Evolutionary conservation across 2,888 invertebrate genomes (phyloP).

Genomic region (Patella ulyssiponensis): DNA sequence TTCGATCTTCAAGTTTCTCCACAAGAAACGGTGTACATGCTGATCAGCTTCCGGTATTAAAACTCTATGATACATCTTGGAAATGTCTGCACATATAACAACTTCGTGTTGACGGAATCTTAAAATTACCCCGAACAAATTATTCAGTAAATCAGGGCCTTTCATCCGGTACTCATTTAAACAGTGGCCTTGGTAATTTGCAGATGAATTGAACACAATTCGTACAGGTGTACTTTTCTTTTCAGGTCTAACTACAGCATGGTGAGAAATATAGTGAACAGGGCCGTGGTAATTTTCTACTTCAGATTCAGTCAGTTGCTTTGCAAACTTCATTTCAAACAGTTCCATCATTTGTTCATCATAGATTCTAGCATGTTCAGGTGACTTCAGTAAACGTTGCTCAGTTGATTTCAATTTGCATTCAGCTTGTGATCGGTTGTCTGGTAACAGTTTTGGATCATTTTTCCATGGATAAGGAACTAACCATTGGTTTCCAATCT

Average conservation of each 20-base stretch:
- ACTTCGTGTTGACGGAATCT: neutral
- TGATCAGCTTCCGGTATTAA: slow-evolving; percentile 14
- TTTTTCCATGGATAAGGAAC: neutral
- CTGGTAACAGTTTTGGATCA: neutral
- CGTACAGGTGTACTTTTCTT: slow-evolving; percentile 4
- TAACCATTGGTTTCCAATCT: slow-evolving; percentile 3
- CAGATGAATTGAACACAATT: neutral
- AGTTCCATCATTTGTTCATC: slow-evolving; percentile 9
- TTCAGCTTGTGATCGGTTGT: neutral
- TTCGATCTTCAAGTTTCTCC: slow-evolving; percentile 18
- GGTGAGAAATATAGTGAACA: slow-evolving; percentile 22
- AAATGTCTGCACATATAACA: slow-evolving; percentile 9
- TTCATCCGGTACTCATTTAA: slow-evolving; percentile 17
- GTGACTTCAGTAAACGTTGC: neutral
- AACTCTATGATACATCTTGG: slow-evolving; percentile 28
- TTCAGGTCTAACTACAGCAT: slow-evolving; percentile 18
- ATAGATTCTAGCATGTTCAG: slow-evolving; percentile 7
- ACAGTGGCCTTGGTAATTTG: neutral
- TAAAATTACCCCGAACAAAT: slow-evolving; percentile 3
- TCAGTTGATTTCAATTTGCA: slow-evolving; percentile 17
- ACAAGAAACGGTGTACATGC: slow-evolving; percentile 24
- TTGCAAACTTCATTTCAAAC: neutral
- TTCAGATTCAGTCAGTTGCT: neutral
- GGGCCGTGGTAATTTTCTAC: neutral
- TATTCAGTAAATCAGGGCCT: slow-evolving; percentile 12